Conservation (phyloP, 2,113 vertebrate genomes). For the Neopipo cinnamomea region DNA sequence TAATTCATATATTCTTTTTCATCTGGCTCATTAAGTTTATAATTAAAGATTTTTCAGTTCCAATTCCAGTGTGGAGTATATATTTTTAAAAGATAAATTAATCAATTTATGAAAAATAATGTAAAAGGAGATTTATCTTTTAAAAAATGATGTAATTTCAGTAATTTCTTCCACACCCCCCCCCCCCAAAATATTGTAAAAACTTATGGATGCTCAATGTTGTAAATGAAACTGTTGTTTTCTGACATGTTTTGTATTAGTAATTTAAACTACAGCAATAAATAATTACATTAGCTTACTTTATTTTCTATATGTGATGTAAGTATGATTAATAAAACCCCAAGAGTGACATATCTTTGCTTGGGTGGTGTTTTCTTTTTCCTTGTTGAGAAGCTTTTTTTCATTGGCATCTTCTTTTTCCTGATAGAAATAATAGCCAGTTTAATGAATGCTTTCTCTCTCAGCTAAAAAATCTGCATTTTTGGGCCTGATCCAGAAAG, state of each 20-base stretch:
- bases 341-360: background rate
- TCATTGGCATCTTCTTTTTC: background rate
- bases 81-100: background rate
- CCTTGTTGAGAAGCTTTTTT: background rate
- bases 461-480: background rate
- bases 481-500: background rate
- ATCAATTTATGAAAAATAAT: background rate
- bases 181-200: background rate
- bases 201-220: background rate
- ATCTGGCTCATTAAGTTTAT: background rate
- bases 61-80: background rate
- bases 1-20: background rate
- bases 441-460: background rate
- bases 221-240: background rate
- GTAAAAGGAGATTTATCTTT: background rate
- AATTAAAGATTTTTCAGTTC: background rate
- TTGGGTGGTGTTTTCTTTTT: background rate
- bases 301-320: background rate
- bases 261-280: background rate
- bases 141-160: background rate
- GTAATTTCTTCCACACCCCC: fast-evolving
- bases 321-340: background rate
- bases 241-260: background rate
- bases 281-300: background rate
- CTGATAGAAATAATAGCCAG: background rate